A percentile compares a stretch with the other conserved stretches of the same genome.
Conservation (phyloP, 2,797 vertebrate genomes). For the Coccyzus lansbergi region DNA sequence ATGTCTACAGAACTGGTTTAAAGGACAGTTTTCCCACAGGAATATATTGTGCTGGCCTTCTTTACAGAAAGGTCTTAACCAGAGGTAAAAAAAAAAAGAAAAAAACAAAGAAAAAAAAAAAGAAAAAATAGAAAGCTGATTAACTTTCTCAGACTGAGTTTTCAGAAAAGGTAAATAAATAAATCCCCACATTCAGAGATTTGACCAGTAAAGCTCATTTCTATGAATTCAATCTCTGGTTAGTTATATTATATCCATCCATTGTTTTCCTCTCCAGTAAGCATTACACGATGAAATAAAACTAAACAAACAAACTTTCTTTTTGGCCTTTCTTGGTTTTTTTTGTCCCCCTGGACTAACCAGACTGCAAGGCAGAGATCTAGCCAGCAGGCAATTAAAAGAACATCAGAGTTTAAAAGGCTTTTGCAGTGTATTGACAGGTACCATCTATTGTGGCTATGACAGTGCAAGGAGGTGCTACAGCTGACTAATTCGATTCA, state of each 20-base stretch:
- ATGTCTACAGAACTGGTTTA: neutral
- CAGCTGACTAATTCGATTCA: conserved; percentile 32
- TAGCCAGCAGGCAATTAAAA: conserved; percentile 41
- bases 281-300: neutral
- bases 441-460: conserved; percentile 2
- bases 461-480: neutral
- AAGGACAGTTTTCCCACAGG: neutral
- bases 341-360: neutral
- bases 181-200: neutral
- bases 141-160: neutral
- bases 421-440: conserved; percentile 32
- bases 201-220: neutral
- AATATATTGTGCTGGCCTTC: neutral
- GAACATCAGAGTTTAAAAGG: conserved; percentile 38
- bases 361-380: neutral
- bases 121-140: neutral
- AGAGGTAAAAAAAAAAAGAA: neutral
- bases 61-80: neutral
- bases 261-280: neutral
- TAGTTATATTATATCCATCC: too few species aligned
- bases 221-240: neutral
- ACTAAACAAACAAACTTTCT: neutral
- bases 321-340: neutral
- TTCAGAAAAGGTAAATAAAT: neutral
- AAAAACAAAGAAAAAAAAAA: neutral